These are phyloP conservation scores for Slavum lentiscoides DNA, from an alignment of 2,888 invertebrate species.

Conservation along the genomic window DNA sequence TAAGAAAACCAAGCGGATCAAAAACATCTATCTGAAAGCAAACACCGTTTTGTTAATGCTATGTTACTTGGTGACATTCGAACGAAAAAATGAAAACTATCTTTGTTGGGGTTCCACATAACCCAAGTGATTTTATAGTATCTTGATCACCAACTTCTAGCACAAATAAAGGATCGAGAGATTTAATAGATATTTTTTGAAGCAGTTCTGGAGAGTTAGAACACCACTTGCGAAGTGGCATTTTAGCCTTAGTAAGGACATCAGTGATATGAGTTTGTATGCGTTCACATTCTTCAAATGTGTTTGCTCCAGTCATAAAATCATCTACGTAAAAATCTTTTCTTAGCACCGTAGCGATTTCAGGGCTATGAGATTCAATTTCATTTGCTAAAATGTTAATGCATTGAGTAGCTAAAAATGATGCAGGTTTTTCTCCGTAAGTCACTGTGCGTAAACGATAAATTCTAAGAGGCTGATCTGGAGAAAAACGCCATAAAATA, in stretches of 20 bases:
- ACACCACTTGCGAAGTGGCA: conserved; percentile 18
- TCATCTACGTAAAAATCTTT: conserved; percentile 56
- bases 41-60: neutral
- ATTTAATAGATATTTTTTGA: neutral
- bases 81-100: conserved; percentile 53
- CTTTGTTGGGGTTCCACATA: conserved; percentile 54
- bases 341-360: conserved; percentile 32
- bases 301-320: conserved; percentile 54
- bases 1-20: neutral
- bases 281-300: neutral
- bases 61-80: neutral
- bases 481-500: conserved; percentile 40
- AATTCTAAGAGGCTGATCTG: neutral
- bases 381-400: neutral
- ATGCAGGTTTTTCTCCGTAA: conserved; percentile 16
- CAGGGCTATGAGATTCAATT: neutral
- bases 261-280: neutral
- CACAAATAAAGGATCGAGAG: neutral
- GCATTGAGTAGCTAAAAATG: conserved; percentile 21
- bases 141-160: neutral
- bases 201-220: neutral
- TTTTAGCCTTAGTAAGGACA: neutral
- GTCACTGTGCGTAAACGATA: conserved; percentile 31
- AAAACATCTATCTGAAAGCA: neutral
- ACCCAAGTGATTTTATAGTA: conserved; percentile 53